Base-by-base conservation (phyloP, 2,888 invertebrate species). In the Operophtera brumata region DNA sequence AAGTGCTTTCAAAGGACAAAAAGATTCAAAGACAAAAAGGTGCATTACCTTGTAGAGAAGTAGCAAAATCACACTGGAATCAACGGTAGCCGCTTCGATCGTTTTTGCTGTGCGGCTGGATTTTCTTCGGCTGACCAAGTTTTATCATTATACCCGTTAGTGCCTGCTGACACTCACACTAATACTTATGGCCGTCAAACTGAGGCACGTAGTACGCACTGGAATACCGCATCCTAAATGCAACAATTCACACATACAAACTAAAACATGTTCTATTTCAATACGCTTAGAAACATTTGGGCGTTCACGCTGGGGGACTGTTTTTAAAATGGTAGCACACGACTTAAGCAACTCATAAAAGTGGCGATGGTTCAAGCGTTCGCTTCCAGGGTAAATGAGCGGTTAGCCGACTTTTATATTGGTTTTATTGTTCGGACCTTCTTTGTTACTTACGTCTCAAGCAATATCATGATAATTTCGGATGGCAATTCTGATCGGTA, bases 351-450 rank as follows among this genome's bases (percentile, higher is more conserved):
- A 78, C 77, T 82, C 82, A 80, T 86, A 84, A 85, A 85, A 80
- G 73, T 70, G 71, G 70, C 72, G 77, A 81, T 78, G 78, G 78
- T 78, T 81, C 65, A 35, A 43, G 5, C 30, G 9, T 7, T 30
- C 2, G 47, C 73, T 78, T 76, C 72, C 57, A 67, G 75, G 76
- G 77, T 71, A 70, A 70, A 70, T 56, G 75, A 81, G 80, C 77
- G 82, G 85, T 86, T 86, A 83, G 73, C 80, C 79, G 82, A 83
- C 81, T 86, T 88, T 87, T 84, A 87, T 84, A 84, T 78, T 78
- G 84, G 82, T 86, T 88, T 88, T 88, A 87, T 87, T 87, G 82
- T 86, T 75, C 70, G 68, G 44, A 56, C 57, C 62, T 57, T 58
- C 59, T 77, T 77, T 80, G 80, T 84, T 82, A 85, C 82, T 74